Evolutionary conservation across 2,888 invertebrate genomes (phyloP), one percentile per base, ranked within the genome.

Genomic region (Rhogogaster chlorosoma): DNA sequence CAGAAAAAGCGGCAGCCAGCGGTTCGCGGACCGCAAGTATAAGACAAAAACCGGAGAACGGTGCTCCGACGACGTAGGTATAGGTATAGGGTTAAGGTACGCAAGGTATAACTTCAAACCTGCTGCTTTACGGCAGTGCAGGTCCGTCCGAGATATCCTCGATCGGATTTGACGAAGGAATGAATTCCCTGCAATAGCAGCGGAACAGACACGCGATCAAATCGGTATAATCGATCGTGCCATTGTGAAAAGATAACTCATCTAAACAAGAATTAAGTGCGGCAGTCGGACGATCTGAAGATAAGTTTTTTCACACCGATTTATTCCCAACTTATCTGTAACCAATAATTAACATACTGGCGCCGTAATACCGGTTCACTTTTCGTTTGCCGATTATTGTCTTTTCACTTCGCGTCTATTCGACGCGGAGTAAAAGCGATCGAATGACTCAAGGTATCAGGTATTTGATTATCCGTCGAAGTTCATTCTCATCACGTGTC

Each of bases 41-140:
- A 67, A 12, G 83, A 45, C 64, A 67, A 83, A 83, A 83, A 83
- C 53, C 64, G 49, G 32, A 18, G 32, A 83, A 83, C 83, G 83
- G 83, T 70, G 45, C 80, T 80, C 53, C 53, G 53, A 53, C 53
- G 53, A 53, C 53, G 53, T 53, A 53, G 53, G 53, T 7, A 45
- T 45, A 49, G 49, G 49, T 49, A 49, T 49, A 49, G 6, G 53
- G 53, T 53, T n/a, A 53, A 53, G 45, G 15, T 36, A 71, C 10
- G 73, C 42, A 26, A 38, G 38, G 42, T 38, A 42, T 42, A 73
- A 49, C 49, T 77, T 77, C 9, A 77, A 77, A 49, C 22, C 49
- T 22, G 22, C 29, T 32, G 32, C 49, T 53, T 77, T n/a, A 18
- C 32, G 49, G 15, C 12, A 10, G 45, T 12, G 10, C 73, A 18